These are phyloP conservation scores for Zelleria hepariella DNA, from an alignment of 2,888 invertebrate species.

Conservation along the genomic window DNA sequence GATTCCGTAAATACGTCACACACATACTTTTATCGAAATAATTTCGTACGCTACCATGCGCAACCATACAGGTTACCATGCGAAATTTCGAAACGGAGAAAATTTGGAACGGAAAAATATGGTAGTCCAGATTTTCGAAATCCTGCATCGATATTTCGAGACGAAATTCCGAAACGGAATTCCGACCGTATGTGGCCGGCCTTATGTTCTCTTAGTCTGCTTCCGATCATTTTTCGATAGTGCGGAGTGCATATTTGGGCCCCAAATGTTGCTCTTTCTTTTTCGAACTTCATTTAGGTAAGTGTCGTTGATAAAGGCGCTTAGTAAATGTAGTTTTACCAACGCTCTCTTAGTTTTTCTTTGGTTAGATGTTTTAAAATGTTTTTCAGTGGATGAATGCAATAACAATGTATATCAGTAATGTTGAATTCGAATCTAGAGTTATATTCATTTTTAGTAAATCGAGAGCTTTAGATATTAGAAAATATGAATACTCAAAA, in stretches of 20 bases:
- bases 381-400: not conserved
- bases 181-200: too few relatives aligned
- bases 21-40: too few relatives aligned
- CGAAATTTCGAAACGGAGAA: too few relatives aligned
- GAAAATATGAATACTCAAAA: slow-evolving; percentile 4
- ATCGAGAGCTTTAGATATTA: not conserved
- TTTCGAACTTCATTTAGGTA: not conserved
- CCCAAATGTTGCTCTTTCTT: not conserved
- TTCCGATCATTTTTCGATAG: not conserved
- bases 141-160: too few relatives aligned
- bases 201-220: too few relatives aligned
- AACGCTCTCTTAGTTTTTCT: not conserved
- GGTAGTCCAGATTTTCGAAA: too few relatives aligned
- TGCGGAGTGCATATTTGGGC: not conserved
- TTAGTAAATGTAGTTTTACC: not conserved
- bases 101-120: too few relatives aligned
- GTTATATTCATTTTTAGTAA: not conserved
- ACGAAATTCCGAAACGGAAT: too few relatives aligned
- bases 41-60: too few relatives aligned
- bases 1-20: too few relatives aligned
- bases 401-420: not conserved
- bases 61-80: too few relatives aligned
- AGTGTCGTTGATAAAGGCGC: not conserved
- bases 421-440: not conserved
- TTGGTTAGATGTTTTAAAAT: not conserved